A percentile compares a stretch with the other conserved stretches of the same genome.
phyloP scores from a whole-genome alignment of 2,888 invertebrate species.

The Tetramorium bicarinatum region DNA sequence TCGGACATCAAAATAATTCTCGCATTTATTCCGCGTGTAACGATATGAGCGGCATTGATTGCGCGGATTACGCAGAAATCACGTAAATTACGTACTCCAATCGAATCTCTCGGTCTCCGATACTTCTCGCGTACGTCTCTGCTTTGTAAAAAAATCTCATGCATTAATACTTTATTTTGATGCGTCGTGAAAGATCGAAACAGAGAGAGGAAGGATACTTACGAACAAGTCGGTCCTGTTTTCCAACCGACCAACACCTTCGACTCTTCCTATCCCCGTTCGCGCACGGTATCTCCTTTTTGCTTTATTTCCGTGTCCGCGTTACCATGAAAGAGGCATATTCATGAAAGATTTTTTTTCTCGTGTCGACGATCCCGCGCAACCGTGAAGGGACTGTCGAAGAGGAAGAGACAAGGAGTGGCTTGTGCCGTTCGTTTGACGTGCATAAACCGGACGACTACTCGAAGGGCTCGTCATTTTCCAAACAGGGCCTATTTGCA shows the following conservation, averaged over 20 bases:
- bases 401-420: constrained; percentile 70
- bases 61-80: neutral
- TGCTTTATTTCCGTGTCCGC: constrained; percentile 71
- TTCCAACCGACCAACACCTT: constrained; percentile 47
- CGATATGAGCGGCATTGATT: neutral
- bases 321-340: constrained; percentile 75
- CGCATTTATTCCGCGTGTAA: neutral
- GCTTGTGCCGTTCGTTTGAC: constrained; percentile 66
- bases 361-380: constrained; percentile 52
- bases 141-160: constrained; percentile 1
- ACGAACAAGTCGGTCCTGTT: constrained; percentile 51
- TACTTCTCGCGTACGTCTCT: neutral
- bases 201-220: constrained; percentile 23
- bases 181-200: neutral
- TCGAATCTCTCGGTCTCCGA: neutral
- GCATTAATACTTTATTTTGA: constrained; percentile 1
- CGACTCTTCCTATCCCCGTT: constrained; percentile 32
- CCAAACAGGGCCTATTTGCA: constrained; percentile 65
- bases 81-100: neutral
- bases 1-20: neutral
- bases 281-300: constrained; percentile 51
- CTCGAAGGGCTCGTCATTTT: constrained; percentile 61
- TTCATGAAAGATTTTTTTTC: constrained; percentile 71
- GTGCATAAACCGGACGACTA: constrained; percentile 47
- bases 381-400: constrained; percentile 63